These are phyloP conservation scores for Nestor notabilis DNA, from an alignment of 2,113 vertebrate species.

Conservation along the genomic window DNA sequence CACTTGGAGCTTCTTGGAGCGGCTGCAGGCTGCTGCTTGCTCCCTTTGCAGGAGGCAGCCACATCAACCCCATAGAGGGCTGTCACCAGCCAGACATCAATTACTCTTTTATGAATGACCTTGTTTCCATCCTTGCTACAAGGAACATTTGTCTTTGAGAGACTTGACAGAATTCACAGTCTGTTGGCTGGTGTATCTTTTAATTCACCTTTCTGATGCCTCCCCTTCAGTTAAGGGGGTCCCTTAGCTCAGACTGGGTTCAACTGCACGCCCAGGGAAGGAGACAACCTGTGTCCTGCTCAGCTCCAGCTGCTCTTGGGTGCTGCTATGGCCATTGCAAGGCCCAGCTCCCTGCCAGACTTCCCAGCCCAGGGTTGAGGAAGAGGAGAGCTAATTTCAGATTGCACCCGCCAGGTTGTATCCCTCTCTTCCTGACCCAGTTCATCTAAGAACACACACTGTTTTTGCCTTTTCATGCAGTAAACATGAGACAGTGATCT, in stretches of 20 bases:
- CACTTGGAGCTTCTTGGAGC: neutral
- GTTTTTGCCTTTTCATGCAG: neutral
- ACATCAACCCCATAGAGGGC: neutral
- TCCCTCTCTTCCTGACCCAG: neutral
- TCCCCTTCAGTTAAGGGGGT: neutral
- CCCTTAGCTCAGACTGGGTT: neutral
- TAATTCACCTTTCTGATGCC: neutral
- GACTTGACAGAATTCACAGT: neutral
- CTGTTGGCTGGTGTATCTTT: neutral
- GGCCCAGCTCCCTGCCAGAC: neutral
- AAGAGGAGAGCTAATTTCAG: neutral
- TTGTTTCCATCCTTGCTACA: slow-evolving; percentile 35
- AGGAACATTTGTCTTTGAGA: slow-evolving; percentile 13
- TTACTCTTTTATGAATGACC: slow-evolving; percentile 41
- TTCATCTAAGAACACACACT: neutral
- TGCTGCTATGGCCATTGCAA: neutral
- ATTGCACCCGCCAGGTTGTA: neutral
- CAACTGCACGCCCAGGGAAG: neutral
- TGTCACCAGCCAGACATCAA: neutral
- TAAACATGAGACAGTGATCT: neutral
- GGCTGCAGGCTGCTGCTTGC: neutral
- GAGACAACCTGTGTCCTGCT: neutral
- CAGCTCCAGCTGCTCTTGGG: neutral
- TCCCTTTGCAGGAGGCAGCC: neutral
- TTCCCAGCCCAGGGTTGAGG: neutral